Base-by-base conservation (phyloP, 2,888 invertebrate species). In the Lasius fuliginosus region DNA sequence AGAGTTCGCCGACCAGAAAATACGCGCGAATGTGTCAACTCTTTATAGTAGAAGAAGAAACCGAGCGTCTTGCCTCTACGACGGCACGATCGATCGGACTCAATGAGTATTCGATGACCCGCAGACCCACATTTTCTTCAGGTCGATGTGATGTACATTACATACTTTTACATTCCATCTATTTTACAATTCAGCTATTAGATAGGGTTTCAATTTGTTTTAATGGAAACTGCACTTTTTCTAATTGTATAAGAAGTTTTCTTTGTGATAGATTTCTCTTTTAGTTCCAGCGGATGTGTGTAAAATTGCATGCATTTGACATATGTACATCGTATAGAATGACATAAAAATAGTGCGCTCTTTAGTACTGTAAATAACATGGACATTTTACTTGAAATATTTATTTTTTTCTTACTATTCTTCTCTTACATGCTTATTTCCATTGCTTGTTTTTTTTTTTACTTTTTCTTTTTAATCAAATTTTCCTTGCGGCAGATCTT, bases 61-160 rank as follows among this genome's bases (percentile, higher is more conserved):
- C 67, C 46, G 71, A 65, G 76, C 30, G 73, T 67, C 71, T 65
- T 62, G 77, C 56, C 30, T 71, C 49, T 71, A 58, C 56, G 76
- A 84, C 83, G 69, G 75, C 65, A 75, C 82, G 85, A 85, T 84
- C 60, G 85, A 88, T 87, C 77, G 83, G 86, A 84, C 82, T 85
- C 89, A 84, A 83, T 86, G 77, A 85, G 84, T 84, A 86, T 86
- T 86, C 82, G 40, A 69, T 90, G 92, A 92, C 92, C 91, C 65
- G 91, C 86, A 92, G 89, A 92, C 92, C 92, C 86, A 92, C 90
- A 92, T 92, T 92, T 88, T 83, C 86, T 73, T 73, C 82, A n/a
- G 23, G 11, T 23, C 42, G 58, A 23, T n/a, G 12, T 46, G 36
- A 36, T 36, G 56, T n/a, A n/a, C n/a, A n/a, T n/a, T n/a, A n/a